Base-by-base conservation (phyloP, 2,888 invertebrate genomes). In the Nysson spinosus region DNA sequence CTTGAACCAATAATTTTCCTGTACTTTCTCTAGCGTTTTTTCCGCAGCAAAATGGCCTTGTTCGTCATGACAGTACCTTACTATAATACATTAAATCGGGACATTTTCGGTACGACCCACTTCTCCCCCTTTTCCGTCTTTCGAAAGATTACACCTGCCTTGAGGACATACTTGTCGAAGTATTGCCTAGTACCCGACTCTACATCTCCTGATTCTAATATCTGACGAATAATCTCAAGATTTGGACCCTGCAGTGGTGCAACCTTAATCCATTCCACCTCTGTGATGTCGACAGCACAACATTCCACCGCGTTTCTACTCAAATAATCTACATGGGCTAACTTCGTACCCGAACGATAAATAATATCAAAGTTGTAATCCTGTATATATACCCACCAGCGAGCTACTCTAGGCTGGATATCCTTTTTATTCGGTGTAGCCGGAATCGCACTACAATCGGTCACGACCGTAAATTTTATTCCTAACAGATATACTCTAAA, bases 321-420 rank as follows among this genome's bases (percentile, higher is more conserved):
- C 2, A 72, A 17, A 46, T 68, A 72, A 24, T 72, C 76, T 0
- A 76, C 72, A 17, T 72, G 74, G 2, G 55, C 34, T 6, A 47
- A 7, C 17, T 57, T 52, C 0, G 50, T 7, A 0, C 66, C 72
- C n/a, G 65, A 54, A 0, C 67, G 58, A 22, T 68, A 70, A 1
- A 66, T 51, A 1, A 69, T 47, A 1, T 66, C 56, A 28, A 72
- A 75, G 19, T 66, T 16, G n/a, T 16, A 71, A n/a, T 73, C 66
- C 6, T 75, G 72, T n/a, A 69, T 16, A n/a, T 68, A 72, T 1
- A 69, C 58, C 73, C 75, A 76, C 81, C 82, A 83, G n/a, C n/a
- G n/a, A n/a, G n/a, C n/a, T n/a, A n/a, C n/a, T n/a, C n/a, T n/a
- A n/a, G n/a, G n/a, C n/a, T n/a, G n/a, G n/a, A n/a, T n/a, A n/a